Conservation (phyloP, 2,888 invertebrate genomes). For the Muschampia staudingeri region DNA sequence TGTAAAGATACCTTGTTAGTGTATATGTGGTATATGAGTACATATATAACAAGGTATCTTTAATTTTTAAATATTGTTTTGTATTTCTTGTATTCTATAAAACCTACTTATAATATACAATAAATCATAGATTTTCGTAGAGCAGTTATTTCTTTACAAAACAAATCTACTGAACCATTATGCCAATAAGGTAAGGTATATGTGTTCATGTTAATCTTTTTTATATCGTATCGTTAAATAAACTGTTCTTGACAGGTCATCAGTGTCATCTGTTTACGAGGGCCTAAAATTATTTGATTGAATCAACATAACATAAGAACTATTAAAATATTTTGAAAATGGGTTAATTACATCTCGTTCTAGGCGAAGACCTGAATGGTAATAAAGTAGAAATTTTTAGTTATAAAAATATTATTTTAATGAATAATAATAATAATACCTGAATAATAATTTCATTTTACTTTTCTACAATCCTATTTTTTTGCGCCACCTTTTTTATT, state of each 20-base stretch:
- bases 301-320: slow-evolving; percentile 33
- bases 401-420: too few species aligned
- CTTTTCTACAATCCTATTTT: too few species aligned
- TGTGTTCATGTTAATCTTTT: slow-evolving; percentile 1
- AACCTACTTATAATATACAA: too few species aligned
- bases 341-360: not conserved
- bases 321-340: not conserved
- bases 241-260: slow-evolving; percentile 22
- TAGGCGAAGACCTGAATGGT: not conserved
- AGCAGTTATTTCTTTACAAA: too few species aligned
- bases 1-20: too few species aligned
- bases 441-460: too few species aligned
- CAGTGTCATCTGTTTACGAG: slow-evolving; percentile 32
- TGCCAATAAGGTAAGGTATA: not conserved
- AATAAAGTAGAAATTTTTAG: not conserved
- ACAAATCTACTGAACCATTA: slow-evolving; percentile 11
- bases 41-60: too few species aligned
- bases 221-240: slow-evolving; percentile 29
- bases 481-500: too few species aligned
- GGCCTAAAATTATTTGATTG: slow-evolving; percentile 16
- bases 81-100: not conserved
- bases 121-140: too few species aligned
- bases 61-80: not conserved
- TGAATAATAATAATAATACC: too few species aligned
- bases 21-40: too few species aligned